Conservation (phyloP, 2,797 vertebrate species). For the Paguma larvata region DNA sequence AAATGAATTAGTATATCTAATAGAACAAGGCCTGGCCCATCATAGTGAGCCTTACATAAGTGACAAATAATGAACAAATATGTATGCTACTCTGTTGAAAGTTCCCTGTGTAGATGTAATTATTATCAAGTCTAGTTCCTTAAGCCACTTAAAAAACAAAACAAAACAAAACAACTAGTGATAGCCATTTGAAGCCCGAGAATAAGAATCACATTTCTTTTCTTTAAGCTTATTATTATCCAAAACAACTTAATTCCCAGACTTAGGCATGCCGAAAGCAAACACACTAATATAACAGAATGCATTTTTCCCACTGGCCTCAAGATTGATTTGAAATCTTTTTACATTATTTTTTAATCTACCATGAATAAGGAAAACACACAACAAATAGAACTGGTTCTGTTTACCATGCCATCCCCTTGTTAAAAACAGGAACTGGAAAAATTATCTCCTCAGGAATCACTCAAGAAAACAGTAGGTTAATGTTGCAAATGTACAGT, state of each 20-base stretch:
- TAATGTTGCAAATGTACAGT: conserved; percentile 26
- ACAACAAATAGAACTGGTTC: background rate
- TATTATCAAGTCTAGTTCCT: background rate
- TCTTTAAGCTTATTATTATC: background rate
- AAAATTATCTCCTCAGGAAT: conserved; percentile 62
- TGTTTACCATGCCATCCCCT: background rate
- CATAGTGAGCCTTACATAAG: background rate
- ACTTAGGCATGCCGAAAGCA: background rate
- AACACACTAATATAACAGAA: background rate
- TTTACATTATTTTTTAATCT: background rate
- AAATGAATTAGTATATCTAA: background rate
- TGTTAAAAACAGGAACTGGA: conserved; percentile 38
- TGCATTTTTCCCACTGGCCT: background rate
- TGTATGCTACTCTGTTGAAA: background rate
- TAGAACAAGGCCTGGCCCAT: background rate
- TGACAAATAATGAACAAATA: background rate
- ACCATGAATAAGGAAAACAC: background rate
- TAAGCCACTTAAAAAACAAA: background rate
- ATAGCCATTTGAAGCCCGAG: background rate
- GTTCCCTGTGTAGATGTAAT: background rate
- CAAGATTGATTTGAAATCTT: background rate
- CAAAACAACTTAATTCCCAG: background rate
- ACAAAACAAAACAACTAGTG: background rate
- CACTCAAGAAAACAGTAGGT: conserved; percentile 59
- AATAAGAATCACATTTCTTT: background rate